Conservation (phyloP, 2,888 invertebrate genomes). For the Conistra vaccinii region DNA sequence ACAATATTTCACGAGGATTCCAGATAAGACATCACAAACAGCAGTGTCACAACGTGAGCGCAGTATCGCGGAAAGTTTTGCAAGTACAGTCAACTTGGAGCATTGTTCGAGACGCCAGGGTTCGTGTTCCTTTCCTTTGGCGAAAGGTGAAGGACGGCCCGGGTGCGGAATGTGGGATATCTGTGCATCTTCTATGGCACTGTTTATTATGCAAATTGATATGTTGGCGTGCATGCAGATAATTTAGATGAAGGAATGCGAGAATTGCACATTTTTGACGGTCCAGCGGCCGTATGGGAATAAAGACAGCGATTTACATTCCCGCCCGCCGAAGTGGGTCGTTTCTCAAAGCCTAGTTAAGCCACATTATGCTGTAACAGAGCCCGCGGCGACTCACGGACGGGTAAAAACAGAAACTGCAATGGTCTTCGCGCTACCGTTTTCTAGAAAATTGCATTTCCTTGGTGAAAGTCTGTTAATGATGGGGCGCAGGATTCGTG, state of each 20-base stretch:
- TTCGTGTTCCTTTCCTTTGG: slow-evolving; percentile 81
- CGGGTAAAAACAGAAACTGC: slow-evolving; percentile 86
- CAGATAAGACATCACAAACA: slow-evolving; percentile 86
- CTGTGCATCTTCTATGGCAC: slow-evolving; percentile 68
- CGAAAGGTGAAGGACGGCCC: slow-evolving; percentile 86
- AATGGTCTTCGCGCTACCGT: slow-evolving; percentile 87
- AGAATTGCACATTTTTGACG: slow-evolving; percentile 63
- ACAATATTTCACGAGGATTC: slow-evolving; percentile 82
- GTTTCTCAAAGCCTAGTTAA: slow-evolving; percentile 80
- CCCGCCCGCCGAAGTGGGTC: slow-evolving; percentile 77
- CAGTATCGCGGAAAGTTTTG: slow-evolving; percentile 83
- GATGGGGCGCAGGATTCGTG: slow-evolving; percentile 84
- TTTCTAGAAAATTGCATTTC: slow-evolving; percentile 90
- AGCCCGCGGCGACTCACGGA: slow-evolving; percentile 82
- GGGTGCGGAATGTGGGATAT: slow-evolving; percentile 79
- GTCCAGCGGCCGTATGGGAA: slow-evolving; percentile 71
- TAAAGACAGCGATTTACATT: slow-evolving; percentile 71
- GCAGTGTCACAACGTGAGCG: slow-evolving; percentile 83
- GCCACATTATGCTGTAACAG: slow-evolving; percentile 84
- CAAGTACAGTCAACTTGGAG: slow-evolving; percentile 79
- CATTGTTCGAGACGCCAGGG: slow-evolving; percentile 81
- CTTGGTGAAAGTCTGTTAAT: slow-evolving; percentile 88
- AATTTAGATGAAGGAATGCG: slow-evolving; percentile 56
- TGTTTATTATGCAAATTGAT: slow-evolving; percentile 79
- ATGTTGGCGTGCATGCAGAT: slow-evolving; percentile 68